Evolutionary conservation across 2,113 vertebrate species (phyloP).

Genomic region (Bos taurus): ARS-UCD2.0 NC_037335.1:39825001-39825500

Average conservation of each 20-base stretch:
- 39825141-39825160: not conserved
- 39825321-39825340: not conserved
- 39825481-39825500: not conserved
- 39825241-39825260: not conserved
- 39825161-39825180: not conserved
- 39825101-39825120: not conserved
- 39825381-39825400: not conserved
- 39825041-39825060: too few relatives aligned
- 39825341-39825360: slow-evolving; percentile 7
- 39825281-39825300: not conserved
- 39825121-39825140: not conserved
- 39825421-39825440: not conserved
- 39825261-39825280: not conserved
- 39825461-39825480: not conserved
- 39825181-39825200: not conserved
- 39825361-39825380: slow-evolving; percentile 8
- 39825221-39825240: not conserved
- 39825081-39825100: not conserved
- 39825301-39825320: not conserved
- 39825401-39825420: not conserved
- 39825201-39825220: not conserved
- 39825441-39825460: not conserved
- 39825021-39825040: too few relatives aligned
- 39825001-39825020: too few relatives aligned
- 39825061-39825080: too few relatives aligned